Evolutionary conservation across 1,140 invertebrate genomes (phyloP).

Genomic region (Procambarus clarkii): DNA sequence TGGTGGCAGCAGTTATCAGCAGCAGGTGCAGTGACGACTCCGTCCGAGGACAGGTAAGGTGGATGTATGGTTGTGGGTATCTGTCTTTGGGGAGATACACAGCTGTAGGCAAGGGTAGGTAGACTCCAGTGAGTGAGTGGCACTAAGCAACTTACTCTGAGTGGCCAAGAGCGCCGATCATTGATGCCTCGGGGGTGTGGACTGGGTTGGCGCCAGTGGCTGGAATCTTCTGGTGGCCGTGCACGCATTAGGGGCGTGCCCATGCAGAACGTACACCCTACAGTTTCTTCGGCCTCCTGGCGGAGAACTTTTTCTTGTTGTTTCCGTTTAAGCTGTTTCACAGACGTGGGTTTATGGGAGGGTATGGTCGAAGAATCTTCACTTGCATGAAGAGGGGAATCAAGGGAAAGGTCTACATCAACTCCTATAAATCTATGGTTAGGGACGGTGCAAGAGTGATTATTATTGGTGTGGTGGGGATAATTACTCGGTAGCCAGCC

Average conservation of each 20-base stretch:
- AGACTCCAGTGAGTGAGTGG: conserved; percentile 53
- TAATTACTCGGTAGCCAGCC: background rate
- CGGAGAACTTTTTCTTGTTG: conserved; percentile 62
- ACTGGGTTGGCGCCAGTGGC: conserved; percentile 64
- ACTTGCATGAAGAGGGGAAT: background rate
- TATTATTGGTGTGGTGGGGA: background rate
- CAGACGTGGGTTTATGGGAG: conserved; percentile 63
- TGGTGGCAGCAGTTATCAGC: background rate
- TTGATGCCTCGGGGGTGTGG: conserved; percentile 67
- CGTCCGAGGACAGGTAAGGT: background rate
- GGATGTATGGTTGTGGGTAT: background rate
- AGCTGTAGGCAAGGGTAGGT: conserved; percentile 33
- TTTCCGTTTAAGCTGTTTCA: conserved; percentile 69
- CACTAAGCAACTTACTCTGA: conserved; percentile 68
- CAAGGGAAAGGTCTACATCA: conserved; percentile 2
- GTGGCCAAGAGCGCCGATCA: conserved; percentile 71
- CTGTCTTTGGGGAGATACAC: background rate
- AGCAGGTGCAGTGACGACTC: background rate
- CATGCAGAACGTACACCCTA: conserved; percentile 66
- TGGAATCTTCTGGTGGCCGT: conserved; percentile 46
- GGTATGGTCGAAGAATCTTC: background rate
- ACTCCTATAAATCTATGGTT: conserved; percentile 6
- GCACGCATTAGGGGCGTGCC: conserved; percentile 37
- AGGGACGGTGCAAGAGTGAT: background rate
- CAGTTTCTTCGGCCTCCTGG: conserved; percentile 52